Evolutionary conservation across 2,888 invertebrate species (phyloP), one percentile per base, ranked within the genome.

Genomic region (Loripinus fragilis): DNA sequence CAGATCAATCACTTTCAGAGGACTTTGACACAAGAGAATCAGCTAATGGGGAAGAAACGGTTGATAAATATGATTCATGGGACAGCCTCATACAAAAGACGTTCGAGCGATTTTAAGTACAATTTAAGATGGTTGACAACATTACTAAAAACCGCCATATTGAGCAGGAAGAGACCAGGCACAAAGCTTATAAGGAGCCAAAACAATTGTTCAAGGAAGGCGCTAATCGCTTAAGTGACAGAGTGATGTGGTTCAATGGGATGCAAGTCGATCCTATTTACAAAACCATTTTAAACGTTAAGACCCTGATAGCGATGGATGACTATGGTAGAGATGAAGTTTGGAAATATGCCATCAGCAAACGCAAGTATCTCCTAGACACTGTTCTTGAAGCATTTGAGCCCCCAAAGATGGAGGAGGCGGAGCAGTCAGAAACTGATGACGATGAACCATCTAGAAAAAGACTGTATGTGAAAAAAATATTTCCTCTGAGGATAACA

Each of bases 191-290:
- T 20, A 2, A 65, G 17, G 65, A 65, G 5, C 20, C 35, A 25
- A 65, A 33, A 65, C 20, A 2, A 20, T 17, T 25, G n/a, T 65
- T 23, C 65, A n/a, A 65, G 65, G 7, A 65, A 65, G 25, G 35
- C 65, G 65, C 17, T 48, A 15, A 48, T 10, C 12, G 48, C n/a
- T 48, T n/a, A 42, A 25, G 42, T 42, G 67, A 67, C n/a, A n/a
- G 23, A 42, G 42, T 23, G 23, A n/a, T 67, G 67, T 67, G 41
- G 67, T 41, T 42, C 67, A 48, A 69, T 69, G 68, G 28, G n/a
- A 45, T 69, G n/a, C 68, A 15, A 28, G n/a, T 8, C 1, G 28
- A 60, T 60, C n/a, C 60, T 25, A 41, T 55, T 15, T 71, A 28
- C 38, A 41, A 60, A 42, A 28, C 38, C 35, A 71, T 71, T 41